Conservation (phyloP, 2,113 vertebrate species). For the Mesembrinibis cayennensis region DNA sequence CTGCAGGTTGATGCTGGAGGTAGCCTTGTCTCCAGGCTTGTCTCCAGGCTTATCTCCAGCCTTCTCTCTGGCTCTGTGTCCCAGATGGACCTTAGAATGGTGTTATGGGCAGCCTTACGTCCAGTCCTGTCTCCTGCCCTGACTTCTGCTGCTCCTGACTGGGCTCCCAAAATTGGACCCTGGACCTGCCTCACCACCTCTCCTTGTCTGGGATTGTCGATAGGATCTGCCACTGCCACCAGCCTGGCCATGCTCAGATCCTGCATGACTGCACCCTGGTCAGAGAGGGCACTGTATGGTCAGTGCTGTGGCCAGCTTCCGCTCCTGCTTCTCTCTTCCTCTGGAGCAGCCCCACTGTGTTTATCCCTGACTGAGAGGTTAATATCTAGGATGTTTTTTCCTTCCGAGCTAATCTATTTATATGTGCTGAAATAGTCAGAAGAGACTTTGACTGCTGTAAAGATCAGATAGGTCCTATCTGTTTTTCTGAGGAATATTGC, state of each 20-base stretch:
- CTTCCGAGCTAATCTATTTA: not conserved
- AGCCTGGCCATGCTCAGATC: not conserved
- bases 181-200: not conserved
- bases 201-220: not conserved
- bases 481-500: not conserved
- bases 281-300: fast-evolving
- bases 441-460: not conserved
- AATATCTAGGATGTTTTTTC: not conserved
- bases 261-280: not conserved
- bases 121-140: not conserved
- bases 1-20: not conserved
- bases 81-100: not conserved
- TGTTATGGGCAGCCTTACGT: not conserved
- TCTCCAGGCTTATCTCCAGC: not conserved
- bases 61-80: not conserved
- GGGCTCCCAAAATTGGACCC: not conserved
- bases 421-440: not conserved
- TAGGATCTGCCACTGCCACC: not conserved
- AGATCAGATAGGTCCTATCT: not conserved
- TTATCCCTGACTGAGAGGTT: not conserved
- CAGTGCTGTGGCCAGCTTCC: not conserved
- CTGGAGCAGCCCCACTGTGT: not conserved
- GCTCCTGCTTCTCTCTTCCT: not conserved
- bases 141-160: not conserved
- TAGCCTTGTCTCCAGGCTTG: not conserved